These are phyloP conservation scores for Oostethus manadensis DNA, from an alignment of 2,113 vertebrate genomes.

Conservation along the genomic window DNA sequence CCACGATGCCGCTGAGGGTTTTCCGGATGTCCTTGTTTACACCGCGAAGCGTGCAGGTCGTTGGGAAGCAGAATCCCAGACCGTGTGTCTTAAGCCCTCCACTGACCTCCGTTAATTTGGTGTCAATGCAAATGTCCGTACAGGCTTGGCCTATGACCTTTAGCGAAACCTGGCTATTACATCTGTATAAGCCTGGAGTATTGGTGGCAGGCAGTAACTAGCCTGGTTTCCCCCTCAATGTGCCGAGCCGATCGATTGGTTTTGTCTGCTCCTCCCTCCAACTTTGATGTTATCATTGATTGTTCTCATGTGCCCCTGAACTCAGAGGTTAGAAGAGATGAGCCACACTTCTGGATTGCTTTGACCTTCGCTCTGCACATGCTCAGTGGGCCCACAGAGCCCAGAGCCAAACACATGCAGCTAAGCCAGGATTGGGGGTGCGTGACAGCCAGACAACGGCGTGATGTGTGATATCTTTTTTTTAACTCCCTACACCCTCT, in stretches of 20 bases:
- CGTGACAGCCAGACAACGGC: constrained; percentile 65
- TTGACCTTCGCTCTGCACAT: constrained; percentile 70
- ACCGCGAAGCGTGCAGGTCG: constrained; percentile 61
- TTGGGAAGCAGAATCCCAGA: constrained; percentile 46
- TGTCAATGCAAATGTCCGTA: constrained; percentile 27
- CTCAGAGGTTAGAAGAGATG: constrained; percentile 65
- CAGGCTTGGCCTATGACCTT: constrained; percentile 4
- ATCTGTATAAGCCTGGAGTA: neutral
- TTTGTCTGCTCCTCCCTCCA: constrained; percentile 61
- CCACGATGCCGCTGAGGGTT: constrained; percentile 64
- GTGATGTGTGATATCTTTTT: constrained; percentile 59
- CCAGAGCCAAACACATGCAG: constrained; percentile 52
- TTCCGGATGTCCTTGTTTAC: constrained; percentile 73
- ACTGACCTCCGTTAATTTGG: constrained; percentile 44
- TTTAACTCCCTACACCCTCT: constrained; percentile 50
- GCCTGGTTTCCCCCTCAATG: constrained; percentile 43
- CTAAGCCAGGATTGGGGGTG: constrained; percentile 60
- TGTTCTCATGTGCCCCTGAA: constrained; percentile 64
- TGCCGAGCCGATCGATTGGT: constrained; percentile 61
- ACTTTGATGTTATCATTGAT: constrained; percentile 68
- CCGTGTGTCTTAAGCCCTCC: constrained; percentile 36
- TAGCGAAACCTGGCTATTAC: neutral
- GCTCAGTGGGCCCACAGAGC: constrained; percentile 56
- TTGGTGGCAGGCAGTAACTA: constrained; percentile 28
- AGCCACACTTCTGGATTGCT: constrained; percentile 64